Evolutionary conservation across 2,113 vertebrate genomes (phyloP), one percentile per base, ranked within the genome.

Genomic region (Carassius auratus): DNA sequence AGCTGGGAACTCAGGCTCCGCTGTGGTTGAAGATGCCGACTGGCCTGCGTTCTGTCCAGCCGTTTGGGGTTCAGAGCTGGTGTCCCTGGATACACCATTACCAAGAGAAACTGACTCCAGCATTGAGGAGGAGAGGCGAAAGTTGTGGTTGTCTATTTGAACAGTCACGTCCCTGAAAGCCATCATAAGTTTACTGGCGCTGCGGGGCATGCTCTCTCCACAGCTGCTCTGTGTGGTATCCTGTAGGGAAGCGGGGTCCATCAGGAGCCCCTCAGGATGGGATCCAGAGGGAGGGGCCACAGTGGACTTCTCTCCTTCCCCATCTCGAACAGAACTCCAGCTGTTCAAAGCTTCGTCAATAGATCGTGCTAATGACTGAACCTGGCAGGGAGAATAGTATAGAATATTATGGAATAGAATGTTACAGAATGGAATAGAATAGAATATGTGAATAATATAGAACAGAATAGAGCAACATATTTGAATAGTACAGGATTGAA

Each of bases 101-200:
- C 97, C 96, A 89, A 99, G 93, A 9, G 96, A 96, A 90, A 94
- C 96, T 52, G 95, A 94, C 8, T 95, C 94, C 66, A 95, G 92
- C 76, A 95, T 94, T 88, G 98, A 96, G 0, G 98, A 97, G 66
- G 98, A 99, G 85, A 99, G 96, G 13, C 97, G 98, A 92, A 98
- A 98, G 90, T 97, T 99, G 89, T 97, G 97, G 93, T 94, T 97
- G 94, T 99, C 98, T 0, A 99, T 99, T 92, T 99, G 98, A 84
- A 99, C 98, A 0, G 97, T 99, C 89, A 99, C 98, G 0, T 99
- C 98, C 83, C 97, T 95, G 94, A 99, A 99, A 85, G 98, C 98
- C 98, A 99, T 99, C 95, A 99, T 98, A 87, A 99, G 95, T 3
- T 97, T 98, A 89, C 98, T 95, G 90, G 97, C 95, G 64, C 97